Percentiles rank a stretch among this genome's conserved stretches.
Evolutionary conservation across 2,113 vertebrate species (phyloP).

Genomic region (Saccopteryx bilineata): DNA sequence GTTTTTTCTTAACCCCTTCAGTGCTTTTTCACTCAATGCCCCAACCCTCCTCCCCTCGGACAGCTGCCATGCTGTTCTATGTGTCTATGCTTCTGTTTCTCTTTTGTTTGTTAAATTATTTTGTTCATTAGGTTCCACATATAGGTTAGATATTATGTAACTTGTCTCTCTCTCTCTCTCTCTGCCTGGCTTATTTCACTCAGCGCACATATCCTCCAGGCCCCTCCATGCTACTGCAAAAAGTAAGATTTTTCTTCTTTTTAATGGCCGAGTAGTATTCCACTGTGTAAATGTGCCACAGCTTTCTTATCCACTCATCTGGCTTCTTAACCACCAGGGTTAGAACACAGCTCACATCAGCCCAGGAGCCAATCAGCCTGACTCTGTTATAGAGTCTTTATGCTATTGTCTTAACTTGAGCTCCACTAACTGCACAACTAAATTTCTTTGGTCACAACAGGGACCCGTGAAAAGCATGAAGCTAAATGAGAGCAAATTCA

Average conservation of each 20-base stretch:
- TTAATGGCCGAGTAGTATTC: neutral
- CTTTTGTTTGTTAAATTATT: neutral
- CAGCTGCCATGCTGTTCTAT: neutral
- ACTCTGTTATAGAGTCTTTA: neutral
- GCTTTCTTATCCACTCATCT: neutral
- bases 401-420: neutral
- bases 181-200: neutral
- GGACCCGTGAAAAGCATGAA: neutral
- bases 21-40: neutral
- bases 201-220: neutral
- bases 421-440: neutral
- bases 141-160: neutral
- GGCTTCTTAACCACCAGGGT: neutral
- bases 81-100: neutral
- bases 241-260: neutral
- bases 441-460: constrained; percentile 13
- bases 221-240: neutral
- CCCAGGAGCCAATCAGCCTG: neutral
- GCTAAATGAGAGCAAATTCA: neutral
- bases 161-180: neutral
- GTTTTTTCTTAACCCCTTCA: neutral
- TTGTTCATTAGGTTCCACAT: neutral
- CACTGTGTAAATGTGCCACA: neutral
- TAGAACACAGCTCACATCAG: neutral
- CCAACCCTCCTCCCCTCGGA: neutral